Evolutionary conservation across 2,797 vertebrate genomes (phyloP).

Genomic region (Channallabes apus): DNA sequence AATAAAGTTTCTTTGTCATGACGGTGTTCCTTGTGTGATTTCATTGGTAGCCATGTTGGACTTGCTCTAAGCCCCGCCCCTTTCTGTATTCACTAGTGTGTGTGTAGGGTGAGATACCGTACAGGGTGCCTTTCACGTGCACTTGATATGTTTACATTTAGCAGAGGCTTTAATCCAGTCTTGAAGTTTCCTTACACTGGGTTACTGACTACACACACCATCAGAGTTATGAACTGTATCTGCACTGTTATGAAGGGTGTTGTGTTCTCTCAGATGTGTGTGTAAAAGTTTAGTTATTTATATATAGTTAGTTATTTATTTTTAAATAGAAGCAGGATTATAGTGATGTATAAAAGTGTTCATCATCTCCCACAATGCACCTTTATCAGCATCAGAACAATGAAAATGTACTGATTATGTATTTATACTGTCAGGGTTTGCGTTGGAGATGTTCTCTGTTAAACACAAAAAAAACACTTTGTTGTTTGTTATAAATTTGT

Average conservation of each 20-base stretch:
- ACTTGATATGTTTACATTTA: no score
- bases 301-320: no score
- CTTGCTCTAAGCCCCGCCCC: neutral
- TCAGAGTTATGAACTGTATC: no score
- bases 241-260: no score
- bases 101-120: neutral
- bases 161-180: no score
- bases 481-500: neutral
- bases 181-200: no score
- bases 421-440: neutral
- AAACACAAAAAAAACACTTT: neutral
- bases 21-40: neutral
- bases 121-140: no score
- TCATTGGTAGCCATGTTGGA: neutral
- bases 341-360: neutral
- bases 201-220: no score
- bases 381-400: neutral
- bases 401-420: neutral
- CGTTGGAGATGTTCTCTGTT: no score
- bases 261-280: neutral
- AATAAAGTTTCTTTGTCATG: conserved; percentile 14
- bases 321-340: neutral
- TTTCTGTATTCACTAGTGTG: neutral
- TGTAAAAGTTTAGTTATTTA: neutral
- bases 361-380: neutral